Percentiles rank a stretch among this genome's conserved stretches.
These are phyloP conservation scores for Leistus spinibarbis DNA, from an alignment of 2,888 invertebrate genomes.

Conservation along the genomic window DNA sequence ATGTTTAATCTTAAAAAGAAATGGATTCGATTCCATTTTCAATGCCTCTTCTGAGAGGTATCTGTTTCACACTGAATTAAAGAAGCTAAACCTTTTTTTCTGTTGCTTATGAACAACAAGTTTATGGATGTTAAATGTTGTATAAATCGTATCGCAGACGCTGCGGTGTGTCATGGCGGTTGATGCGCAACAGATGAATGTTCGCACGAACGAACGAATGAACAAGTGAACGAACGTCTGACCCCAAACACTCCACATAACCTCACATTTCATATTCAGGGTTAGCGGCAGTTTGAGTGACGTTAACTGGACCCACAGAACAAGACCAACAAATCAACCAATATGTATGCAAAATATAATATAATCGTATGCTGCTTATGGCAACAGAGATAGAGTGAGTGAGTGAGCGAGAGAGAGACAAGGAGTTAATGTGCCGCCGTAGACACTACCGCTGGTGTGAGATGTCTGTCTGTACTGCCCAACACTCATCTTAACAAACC, in stretches of 20 bases:
- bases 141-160: background rate
- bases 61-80: background rate
- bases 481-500: background rate
- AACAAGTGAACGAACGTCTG: background rate
- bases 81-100: background rate
- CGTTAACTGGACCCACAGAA: constrained; percentile 12
- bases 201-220: background rate
- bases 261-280: background rate
- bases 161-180: background rate
- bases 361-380: background rate
- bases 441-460: background rate
- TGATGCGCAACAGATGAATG: background rate
- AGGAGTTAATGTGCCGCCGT: background rate
- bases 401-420: no score
- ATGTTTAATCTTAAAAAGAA: background rate
- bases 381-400: no score
- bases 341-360: constrained; percentile 5
- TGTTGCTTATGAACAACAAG: background rate
- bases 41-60: no score
- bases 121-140: background rate
- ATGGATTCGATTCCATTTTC: background rate
- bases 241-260: background rate
- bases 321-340: constrained; percentile 7
- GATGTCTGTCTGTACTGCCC: background rate
- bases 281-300: background rate